A percentile compares a stretch with the other conserved stretches of the same genome.
Evolutionary conservation across 1,140 invertebrate species (phyloP).

Genomic region (Drosophila miranda): DNA sequence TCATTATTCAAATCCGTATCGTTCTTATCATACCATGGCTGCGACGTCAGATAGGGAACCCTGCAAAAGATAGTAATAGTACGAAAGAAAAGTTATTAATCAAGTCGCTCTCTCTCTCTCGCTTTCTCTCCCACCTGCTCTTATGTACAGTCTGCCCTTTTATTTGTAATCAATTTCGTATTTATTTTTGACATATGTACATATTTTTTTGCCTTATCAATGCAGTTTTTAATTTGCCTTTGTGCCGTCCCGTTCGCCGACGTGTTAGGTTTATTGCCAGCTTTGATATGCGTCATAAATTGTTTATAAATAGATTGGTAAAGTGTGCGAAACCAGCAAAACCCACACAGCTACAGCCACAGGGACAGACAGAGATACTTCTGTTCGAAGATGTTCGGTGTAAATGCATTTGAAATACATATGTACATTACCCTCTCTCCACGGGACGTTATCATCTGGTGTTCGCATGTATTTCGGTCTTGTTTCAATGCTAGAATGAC

Average conservation of each 20-base stretch:
- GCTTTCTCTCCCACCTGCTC: too few relatives aligned
- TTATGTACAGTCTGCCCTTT: slow-evolving; percentile 5
- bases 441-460: slow-evolving; percentile 18
- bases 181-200: background rate
- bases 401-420: slow-evolving; percentile 19
- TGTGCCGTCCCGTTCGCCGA: slow-evolving; percentile 14
- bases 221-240: slow-evolving; percentile 29
- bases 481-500: slow-evolving; percentile 13
- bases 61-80: slow-evolving; percentile 44
- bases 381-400: slow-evolving; percentile 13
- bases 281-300: slow-evolving; percentile 63
- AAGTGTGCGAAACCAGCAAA: slow-evolving; percentile 16
- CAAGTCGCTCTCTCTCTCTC: background rate
- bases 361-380: background rate
- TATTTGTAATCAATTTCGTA: slow-evolving; percentile 9
- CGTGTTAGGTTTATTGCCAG: slow-evolving; percentile 21
- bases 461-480: slow-evolving; percentile 5
- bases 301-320: slow-evolving; percentile 64
- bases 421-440: slow-evolving; percentile 8
- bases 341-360: slow-evolving; percentile 2
- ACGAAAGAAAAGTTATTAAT: too few relatives aligned
- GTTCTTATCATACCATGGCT: slow-evolving; percentile 92
- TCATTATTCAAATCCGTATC: slow-evolving; percentile 92
- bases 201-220: slow-evolving; percentile 48
- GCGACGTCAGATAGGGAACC: slow-evolving; percentile 73